phyloP scores from a whole-genome alignment of 2,888 invertebrate species.

The Drosophila longiperda region DNA sequence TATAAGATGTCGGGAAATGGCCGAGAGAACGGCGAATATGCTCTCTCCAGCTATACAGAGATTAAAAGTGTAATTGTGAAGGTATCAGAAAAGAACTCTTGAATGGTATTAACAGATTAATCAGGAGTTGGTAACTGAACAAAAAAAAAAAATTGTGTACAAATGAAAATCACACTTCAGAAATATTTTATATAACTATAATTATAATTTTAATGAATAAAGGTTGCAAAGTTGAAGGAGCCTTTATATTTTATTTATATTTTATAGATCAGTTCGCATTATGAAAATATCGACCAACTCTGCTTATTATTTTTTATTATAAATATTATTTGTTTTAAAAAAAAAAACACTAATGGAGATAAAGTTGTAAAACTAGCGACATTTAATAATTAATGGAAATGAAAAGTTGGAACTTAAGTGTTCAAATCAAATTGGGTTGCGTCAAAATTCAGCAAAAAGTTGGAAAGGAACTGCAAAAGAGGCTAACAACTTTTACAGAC shows the following conservation, averaged over 20 bases:
- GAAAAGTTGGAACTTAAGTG: constrained; percentile 29
- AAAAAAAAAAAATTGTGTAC: background rate
- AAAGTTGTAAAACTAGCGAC: constrained; percentile 12
- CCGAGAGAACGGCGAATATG: constrained; percentile 97
- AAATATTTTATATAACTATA: background rate
- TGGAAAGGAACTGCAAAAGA: constrained; percentile 5
- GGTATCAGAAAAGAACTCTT: constrained; percentile 91
- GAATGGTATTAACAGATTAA: constrained; percentile 76
- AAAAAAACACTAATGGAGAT: constrained; percentile 5
- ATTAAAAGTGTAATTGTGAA: constrained; percentile 94
- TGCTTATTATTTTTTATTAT: background rate
- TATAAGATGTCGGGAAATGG: constrained; percentile 98
- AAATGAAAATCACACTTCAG: background rate
- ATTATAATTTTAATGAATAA: background rate
- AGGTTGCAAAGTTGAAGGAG: background rate
- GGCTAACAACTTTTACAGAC: constrained; percentile 34
- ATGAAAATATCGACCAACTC: background rate
- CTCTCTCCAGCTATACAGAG: constrained; percentile 96
- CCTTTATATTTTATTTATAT: background rate
- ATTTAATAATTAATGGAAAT: constrained; percentile 15
- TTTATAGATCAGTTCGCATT: background rate
- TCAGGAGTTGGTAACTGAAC: background rate
- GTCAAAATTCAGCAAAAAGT: constrained; percentile 13
- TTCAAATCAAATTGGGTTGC: constrained; percentile 9
- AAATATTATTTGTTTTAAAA: background rate